A percentile compares a stretch with the other conserved stretches of the same genome.
These are phyloP conservation scores for Lepidocolaptes lacrymiger DNA, from an alignment of 2,797 vertebrate genomes.

Conservation along the genomic window DNA sequence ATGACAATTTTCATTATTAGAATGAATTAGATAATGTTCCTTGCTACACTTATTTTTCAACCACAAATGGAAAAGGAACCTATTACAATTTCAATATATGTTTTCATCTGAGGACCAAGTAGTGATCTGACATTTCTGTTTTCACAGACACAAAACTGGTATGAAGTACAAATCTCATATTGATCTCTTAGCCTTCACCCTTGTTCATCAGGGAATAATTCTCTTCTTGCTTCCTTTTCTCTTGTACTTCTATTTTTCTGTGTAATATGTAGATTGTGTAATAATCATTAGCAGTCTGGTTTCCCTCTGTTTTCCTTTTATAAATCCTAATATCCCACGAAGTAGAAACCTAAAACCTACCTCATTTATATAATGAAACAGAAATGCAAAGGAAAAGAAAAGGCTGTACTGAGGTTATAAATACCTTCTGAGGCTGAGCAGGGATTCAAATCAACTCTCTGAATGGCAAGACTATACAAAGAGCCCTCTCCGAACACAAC, in stretches of 20 bases:
- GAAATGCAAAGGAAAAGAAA: not conserved
- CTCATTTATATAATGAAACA: not conserved
- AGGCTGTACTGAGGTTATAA: not conserved
- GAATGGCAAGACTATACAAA: not conserved
- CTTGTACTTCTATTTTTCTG: not conserved
- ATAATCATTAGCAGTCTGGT: not conserved
- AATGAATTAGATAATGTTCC: not conserved
- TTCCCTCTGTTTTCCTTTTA: not conserved
- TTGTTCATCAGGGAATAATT: not conserved
- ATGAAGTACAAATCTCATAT: not conserved
- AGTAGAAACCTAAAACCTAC: not conserved
- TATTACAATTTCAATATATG: not conserved
- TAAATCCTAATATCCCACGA: not conserved
- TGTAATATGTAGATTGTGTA: not conserved
- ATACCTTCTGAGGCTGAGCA: not conserved
- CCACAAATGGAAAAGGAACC: not conserved
- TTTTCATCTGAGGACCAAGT: not conserved
- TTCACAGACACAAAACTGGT: not conserved
- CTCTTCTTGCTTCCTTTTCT: not conserved
- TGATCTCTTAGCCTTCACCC: not conserved
- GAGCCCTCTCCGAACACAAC: not conserved
- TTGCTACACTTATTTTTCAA: not conserved
- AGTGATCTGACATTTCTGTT: not conserved
- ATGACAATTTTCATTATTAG: slow-evolving; percentile 44
- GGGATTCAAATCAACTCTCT: not conserved